These are phyloP conservation scores for Rhagonycha lutea DNA, from an alignment of 2,888 invertebrate genomes.

Conservation along the genomic window DNA sequence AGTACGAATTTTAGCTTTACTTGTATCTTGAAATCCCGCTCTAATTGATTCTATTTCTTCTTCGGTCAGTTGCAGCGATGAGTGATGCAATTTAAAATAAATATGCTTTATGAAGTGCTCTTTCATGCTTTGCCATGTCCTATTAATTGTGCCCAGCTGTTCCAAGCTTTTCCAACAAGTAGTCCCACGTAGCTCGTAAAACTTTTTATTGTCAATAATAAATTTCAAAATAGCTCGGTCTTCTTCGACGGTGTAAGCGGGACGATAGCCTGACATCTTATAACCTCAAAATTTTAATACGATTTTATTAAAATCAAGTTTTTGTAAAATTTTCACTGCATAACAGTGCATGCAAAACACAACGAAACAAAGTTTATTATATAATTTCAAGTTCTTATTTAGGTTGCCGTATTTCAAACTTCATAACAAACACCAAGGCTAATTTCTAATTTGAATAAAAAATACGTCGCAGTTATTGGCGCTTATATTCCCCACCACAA, in stretches of 20 bases:
- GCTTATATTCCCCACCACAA: no score
- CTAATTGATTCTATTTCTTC: not conserved
- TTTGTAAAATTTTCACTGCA: not conserved
- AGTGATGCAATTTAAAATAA: not conserved
- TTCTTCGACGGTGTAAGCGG: constrained; percentile 1
- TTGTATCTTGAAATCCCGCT: not conserved
- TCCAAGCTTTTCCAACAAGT: not conserved
- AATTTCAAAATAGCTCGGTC: not conserved
- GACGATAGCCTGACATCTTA: constrained; percentile 14
- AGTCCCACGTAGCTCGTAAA: constrained; percentile 3
- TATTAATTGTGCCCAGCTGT: not conserved
- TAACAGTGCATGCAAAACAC: not conserved
- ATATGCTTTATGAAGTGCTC: constrained; percentile 8
- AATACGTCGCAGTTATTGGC: no score
- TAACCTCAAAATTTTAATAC: not conserved
- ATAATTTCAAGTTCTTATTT: no score
- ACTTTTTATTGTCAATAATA: constrained; percentile 4
- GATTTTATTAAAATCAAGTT: not conserved
- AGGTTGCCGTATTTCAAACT: not conserved
- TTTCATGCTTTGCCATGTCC: constrained; percentile 15
- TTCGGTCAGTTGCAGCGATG: not conserved
- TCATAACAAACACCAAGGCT: not conserved
- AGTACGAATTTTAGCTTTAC: not conserved
- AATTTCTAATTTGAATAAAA: no score
- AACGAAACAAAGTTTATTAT: not conserved